Conservation (phyloP, 2,113 vertebrate genomes). For the Myrmecophaga tridactyla region DNA sequence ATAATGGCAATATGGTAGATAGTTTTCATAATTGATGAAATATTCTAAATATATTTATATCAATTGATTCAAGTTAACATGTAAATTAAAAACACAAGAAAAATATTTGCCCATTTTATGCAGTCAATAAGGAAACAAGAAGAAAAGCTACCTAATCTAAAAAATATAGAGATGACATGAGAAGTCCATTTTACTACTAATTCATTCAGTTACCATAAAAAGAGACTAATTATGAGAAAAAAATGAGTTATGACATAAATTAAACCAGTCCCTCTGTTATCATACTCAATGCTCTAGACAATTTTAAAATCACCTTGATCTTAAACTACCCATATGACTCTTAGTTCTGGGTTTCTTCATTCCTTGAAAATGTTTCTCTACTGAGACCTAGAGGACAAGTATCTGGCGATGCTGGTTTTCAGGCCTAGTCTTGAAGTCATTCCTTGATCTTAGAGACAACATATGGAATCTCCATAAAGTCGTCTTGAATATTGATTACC, state of each 20-base stretch:
- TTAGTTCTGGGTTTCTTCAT: neutral
- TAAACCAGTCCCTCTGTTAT: neutral
- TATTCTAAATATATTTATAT: neutral
- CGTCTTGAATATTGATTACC: constrained; percentile 24
- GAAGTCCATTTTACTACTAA: neutral
- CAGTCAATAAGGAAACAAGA: neutral
- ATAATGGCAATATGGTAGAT: neutral
- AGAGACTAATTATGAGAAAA: too few relatives aligned
- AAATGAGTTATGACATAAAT: neutral
- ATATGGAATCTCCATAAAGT: neutral
- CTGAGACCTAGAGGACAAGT: neutral
- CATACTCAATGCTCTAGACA: neutral
- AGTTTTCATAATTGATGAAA: neutral
- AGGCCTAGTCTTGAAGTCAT: neutral
- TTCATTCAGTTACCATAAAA: neutral
- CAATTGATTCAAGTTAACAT: neutral
- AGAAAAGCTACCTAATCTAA: neutral
- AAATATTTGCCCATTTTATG: neutral
- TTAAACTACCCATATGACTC: neutral
- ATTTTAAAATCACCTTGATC: neutral
- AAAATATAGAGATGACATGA: neutral
- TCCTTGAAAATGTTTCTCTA: neutral
- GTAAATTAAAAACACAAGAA: neutral
- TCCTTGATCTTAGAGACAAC: neutral
- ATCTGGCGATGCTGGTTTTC: neutral